phyloP scores from a whole-genome alignment of 2,888 invertebrate genomes.

The Sesia bembeciformis region DNA sequence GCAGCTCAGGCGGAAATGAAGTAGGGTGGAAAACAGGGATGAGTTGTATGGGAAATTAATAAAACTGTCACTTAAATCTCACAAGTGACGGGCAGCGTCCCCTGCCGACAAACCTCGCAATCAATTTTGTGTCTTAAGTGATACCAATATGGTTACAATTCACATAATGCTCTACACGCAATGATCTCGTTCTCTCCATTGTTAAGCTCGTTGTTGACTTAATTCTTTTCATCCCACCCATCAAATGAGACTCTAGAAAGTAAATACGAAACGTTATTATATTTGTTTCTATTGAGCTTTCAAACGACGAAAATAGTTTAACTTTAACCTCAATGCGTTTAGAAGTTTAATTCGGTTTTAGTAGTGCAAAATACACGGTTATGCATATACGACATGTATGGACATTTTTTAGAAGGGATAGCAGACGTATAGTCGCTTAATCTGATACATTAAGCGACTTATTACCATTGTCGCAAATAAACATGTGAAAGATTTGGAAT shows the following conservation, averaged over 20 bases:
- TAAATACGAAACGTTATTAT: conserved; percentile 42
- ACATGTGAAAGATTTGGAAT: no score
- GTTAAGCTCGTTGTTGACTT: conserved; percentile 63
- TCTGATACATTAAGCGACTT: no score
- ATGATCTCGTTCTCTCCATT: conserved; percentile 43
- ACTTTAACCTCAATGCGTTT: no score
- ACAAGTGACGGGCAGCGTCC: conserved; percentile 58
- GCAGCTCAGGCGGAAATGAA: conserved; percentile 55
- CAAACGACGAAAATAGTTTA: not conserved
- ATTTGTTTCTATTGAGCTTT: conserved; percentile 9
- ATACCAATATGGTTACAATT: conserved; percentile 27
- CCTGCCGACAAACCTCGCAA: conserved; percentile 33
- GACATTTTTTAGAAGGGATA: no score
- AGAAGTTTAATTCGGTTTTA: no score
- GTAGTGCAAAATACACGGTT: no score
- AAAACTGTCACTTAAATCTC: conserved; percentile 82
- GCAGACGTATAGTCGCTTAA: no score
- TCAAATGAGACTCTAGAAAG: conserved; percentile 49
- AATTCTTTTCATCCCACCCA: conserved; percentile 48
- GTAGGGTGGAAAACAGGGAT: conserved; percentile 63
- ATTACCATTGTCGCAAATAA: no score
- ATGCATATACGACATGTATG: no score
- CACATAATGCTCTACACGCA: conserved; percentile 14
- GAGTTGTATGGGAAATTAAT: conserved; percentile 79
- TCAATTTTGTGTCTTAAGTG: conserved; percentile 36